Percentiles rank a stretch among this genome's conserved stretches.
These are phyloP conservation scores for Cervus canadensis DNA, from an alignment of 2,113 vertebrate genomes.

Conservation along the genomic window DNA sequence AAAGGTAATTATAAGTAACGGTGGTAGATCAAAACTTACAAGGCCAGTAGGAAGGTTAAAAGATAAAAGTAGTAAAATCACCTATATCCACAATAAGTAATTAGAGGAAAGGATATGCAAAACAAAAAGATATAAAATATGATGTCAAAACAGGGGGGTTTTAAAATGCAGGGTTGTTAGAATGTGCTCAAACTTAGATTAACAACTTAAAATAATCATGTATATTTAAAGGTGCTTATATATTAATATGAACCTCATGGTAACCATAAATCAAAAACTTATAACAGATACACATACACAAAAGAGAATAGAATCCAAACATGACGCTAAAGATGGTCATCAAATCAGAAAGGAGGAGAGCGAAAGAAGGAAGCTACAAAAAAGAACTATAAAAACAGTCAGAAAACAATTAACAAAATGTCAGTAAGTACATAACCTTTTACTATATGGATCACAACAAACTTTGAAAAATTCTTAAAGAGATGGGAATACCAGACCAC, in stretches of 20 bases:
- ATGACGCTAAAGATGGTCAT: neutral
- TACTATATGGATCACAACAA: neutral
- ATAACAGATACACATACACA: neutral
- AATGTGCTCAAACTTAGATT: neutral
- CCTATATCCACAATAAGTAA: neutral
- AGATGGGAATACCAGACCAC: neutral
- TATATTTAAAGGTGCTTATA: neutral
- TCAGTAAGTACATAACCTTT: neutral
- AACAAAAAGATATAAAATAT: neutral
- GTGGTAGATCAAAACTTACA: neutral
- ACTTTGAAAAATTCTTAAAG: neutral
- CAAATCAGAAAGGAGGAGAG: neutral
- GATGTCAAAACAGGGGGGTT: neutral
- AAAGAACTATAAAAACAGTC: neutral
- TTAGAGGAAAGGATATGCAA: neutral
- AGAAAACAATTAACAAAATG: neutral
- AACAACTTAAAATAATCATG: neutral
- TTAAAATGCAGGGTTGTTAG: neutral
- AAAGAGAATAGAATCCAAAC: neutral
- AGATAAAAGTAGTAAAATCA: neutral
- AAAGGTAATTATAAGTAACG: neutral
- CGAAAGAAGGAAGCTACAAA: neutral
- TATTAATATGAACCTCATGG: neutral
- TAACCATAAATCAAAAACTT: neutral
- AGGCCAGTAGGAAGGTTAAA: neutral